Percentiles rank a stretch among this genome's conserved stretches.
Conservation (phyloP, 2,888 invertebrate species). For the Neoitamus cyanurus region DNA sequence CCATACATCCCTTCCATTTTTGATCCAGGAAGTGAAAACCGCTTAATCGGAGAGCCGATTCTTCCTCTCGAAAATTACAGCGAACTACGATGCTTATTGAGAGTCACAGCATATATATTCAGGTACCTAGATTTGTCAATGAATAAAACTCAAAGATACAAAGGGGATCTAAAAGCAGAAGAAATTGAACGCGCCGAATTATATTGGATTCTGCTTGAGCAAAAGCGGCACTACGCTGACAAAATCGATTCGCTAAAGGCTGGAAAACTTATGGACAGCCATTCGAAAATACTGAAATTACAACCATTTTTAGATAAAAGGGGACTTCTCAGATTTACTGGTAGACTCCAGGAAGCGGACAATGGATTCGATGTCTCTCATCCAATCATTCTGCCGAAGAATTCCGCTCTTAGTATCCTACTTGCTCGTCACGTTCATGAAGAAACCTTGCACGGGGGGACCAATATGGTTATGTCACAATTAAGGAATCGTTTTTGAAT, state of each 20-base stretch:
- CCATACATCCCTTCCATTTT: background rate
- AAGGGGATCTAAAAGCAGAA: background rate
- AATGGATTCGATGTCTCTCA: background rate
- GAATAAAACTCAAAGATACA: background rate
- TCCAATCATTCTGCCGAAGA: constrained; percentile 32
- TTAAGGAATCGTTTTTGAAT: constrained; percentile 45
- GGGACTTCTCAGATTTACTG: background rate
- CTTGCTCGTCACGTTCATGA: constrained; percentile 27
- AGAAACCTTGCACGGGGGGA: constrained; percentile 43
- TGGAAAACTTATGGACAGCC: background rate
- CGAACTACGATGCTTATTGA: background rate
- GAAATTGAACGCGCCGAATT: background rate
- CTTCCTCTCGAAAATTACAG: background rate
- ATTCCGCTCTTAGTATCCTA: constrained; percentile 4
- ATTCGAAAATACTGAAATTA: background rate
- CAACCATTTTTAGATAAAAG: background rate
- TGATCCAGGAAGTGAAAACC: background rate
- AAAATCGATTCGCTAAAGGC: background rate
- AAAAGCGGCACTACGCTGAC: background rate
- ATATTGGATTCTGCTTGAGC: background rate
- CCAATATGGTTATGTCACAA: constrained; percentile 24
- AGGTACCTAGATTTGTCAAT: background rate
- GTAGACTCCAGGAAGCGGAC: background rate
- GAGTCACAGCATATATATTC: background rate
- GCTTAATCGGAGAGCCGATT: background rate